Percentiles rank a stretch among this genome's conserved stretches.
Evolutionary conservation across 2,888 invertebrate genomes (phyloP).

Genomic region (Diarsia mendica): DNA sequence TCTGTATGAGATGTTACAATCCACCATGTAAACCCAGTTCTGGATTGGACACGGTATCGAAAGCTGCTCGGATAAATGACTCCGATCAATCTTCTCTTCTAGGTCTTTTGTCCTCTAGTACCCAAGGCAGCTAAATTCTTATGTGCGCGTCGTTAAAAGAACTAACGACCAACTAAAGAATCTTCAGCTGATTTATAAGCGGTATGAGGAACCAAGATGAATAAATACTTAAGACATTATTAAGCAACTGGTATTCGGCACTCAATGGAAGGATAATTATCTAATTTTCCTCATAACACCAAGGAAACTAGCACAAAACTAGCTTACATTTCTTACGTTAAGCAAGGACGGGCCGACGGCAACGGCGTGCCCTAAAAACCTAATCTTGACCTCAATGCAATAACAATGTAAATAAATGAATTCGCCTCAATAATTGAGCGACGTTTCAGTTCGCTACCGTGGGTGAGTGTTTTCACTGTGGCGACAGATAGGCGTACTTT

Average conservation of each 20-base stretch:
- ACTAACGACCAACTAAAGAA: too few species aligned
- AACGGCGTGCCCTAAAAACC: conserved; percentile 53
- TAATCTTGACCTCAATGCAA: conserved; percentile 58
- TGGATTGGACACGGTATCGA: not conserved
- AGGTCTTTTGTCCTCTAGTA: not conserved
- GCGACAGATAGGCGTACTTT: not conserved
- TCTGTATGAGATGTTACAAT: not conserved
- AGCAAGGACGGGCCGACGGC: conserved; percentile 52
- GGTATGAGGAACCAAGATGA: not conserved
- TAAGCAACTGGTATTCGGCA: conserved; percentile 8
- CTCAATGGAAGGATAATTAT: conserved; percentile 14
- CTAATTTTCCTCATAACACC: conserved; percentile 15
- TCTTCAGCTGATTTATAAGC: too few species aligned
- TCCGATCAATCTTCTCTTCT: not conserved
- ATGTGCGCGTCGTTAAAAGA: not conserved
- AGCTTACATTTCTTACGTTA: conserved; percentile 39
- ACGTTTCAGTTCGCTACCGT: conserved; percentile 11
- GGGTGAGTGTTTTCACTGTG: not conserved
- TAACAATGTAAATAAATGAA: conserved; percentile 53
- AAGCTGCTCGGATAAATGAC: not conserved
- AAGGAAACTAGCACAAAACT: conserved; percentile 21
- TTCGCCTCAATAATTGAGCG: conserved; percentile 38
- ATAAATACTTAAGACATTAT: not conserved
- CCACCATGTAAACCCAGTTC: not conserved
- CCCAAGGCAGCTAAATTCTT: not conserved